Evolutionary conservation across 1,140 invertebrate species (phyloP), one percentile per base, ranked within the genome.

Genomic region (Seison nebaliae): DNA sequence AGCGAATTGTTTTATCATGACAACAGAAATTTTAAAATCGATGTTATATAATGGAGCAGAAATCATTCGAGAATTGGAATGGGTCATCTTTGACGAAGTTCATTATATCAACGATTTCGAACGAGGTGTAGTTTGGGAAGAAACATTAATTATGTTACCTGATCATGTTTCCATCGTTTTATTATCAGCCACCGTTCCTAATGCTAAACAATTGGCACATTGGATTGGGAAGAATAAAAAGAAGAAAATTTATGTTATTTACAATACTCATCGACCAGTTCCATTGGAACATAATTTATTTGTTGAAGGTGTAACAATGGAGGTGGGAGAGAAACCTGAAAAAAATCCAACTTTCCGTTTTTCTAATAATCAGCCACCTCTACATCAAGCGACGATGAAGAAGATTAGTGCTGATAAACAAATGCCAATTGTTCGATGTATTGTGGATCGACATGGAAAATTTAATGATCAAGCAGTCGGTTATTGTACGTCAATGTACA

Each of bases 31-130:
- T 50, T 59, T 98, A 11, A 68, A 81, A 39, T 86, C 79, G 1
- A 93, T 96, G 84, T 55, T 96, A 2, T 94, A 91, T 52, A 78
- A 79, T 51, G 81, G 77, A 32, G 81, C 79, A 37, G 81, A 93
- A 51, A 71, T 84, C 35, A 74, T 91, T 3, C 65, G 80, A 36
- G 86, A 96, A 61, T 62, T 98, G 30, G 86, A 98, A 54, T 96
- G 81, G 67, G 88, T 96, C 3, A 84, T 98, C 48, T 96, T 98
- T 55, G 91, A 98, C 59, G 91, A 98, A 65, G 84, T 94, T 17
- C 88, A 98, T 58, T 98, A 96, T 50, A 81, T 98, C 31, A 98
- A 94, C 55, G 79, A 98, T 64, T 59, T 61, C 26, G 45, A 77
- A 69, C 65, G 91, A 46, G 91, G 91, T 12, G 83, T 96, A 49